Conservation (phyloP, 2,888 invertebrate genomes). For the Sphaerophoria rueppellii region DNA sequence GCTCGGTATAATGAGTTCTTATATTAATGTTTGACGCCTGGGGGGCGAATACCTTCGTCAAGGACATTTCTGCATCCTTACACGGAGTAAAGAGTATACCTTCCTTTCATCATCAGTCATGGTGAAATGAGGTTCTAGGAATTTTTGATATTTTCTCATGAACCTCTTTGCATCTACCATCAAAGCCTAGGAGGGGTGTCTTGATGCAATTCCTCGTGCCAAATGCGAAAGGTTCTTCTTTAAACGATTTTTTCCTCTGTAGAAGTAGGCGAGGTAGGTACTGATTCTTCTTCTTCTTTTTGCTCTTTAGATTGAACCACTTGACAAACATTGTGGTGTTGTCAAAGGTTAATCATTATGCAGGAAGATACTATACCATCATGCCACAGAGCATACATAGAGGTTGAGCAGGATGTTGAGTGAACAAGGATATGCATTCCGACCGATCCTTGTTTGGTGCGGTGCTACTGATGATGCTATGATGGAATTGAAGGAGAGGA, state of each 20-base stretch:
- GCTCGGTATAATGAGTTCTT: constrained; percentile 57
- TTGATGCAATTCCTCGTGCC: constrained; percentile 24
- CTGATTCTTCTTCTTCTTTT: constrained; percentile 29
- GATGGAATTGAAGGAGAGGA: constrained; percentile 19
- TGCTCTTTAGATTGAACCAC: constrained; percentile 65
- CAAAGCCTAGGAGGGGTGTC: constrained; percentile 3
- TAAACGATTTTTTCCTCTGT: constrained; percentile 40
- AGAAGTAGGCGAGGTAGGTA: constrained; percentile 2
- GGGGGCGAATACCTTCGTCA: constrained; percentile 48
- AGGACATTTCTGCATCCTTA: constrained; percentile 43
- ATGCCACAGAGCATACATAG: constrained; percentile 37
- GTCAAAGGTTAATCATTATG: constrained; percentile 73
- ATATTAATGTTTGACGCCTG: constrained; percentile 60
- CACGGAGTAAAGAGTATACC: not conserved
- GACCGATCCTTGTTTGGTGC: not conserved
- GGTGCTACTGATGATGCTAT: constrained; percentile 13
- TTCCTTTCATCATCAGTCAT: constrained; percentile 60
- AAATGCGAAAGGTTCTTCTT: constrained; percentile 39
- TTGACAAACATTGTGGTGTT: constrained; percentile 70
- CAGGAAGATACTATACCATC: constrained; percentile 52
- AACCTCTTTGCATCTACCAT: not conserved
- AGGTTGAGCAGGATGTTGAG: constrained; percentile 52
- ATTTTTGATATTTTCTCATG: constrained; percentile 51
- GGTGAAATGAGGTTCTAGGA: constrained; percentile 46
- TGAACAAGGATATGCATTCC: constrained; percentile 50